phyloP scores from a whole-genome alignment of 2,797 vertebrate species.

The Coregonus suidteri region DNA sequence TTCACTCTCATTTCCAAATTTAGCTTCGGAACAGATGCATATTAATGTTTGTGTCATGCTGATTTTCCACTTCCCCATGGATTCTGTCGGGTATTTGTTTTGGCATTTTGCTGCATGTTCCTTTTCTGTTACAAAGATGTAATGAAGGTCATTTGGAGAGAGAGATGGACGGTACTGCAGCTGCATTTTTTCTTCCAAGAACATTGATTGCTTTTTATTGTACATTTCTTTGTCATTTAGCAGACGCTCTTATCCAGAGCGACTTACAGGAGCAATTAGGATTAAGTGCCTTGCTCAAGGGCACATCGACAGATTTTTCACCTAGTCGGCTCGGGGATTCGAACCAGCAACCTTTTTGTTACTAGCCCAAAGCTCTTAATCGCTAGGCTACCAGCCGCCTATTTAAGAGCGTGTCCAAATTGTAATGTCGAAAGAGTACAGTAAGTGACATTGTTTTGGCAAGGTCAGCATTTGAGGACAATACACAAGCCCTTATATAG shows the following conservation, averaged over 20 bases:
- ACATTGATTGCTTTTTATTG: slow-evolving; percentile 22
- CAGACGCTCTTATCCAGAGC: too few relatives aligned
- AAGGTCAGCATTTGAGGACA: slow-evolving; percentile 8
- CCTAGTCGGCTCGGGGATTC: too few relatives aligned
- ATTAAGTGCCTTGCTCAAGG: too few relatives aligned
- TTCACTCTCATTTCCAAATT: slow-evolving; percentile 20
- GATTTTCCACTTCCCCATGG: slow-evolving; percentile 43
- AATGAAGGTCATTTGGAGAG: slow-evolving; percentile 46
- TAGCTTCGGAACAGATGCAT: slow-evolving; percentile 62
- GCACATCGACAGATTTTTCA: too few relatives aligned
- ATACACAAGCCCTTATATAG: slow-evolving; percentile 7
- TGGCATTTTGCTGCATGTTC: slow-evolving; percentile 43
- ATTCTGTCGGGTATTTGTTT: slow-evolving; percentile 46
- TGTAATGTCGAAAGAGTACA: slow-evolving; percentile 18
- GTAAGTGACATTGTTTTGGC: not conserved
- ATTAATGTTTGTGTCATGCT: slow-evolving; percentile 50
- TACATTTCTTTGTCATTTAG: slow-evolving; percentile 7
- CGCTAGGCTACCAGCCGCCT: too few relatives aligned
- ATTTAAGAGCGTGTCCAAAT: slow-evolving; percentile 22
- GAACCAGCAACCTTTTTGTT: too few relatives aligned
- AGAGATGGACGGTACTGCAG: slow-evolving; percentile 22
- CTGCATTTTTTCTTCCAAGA: slow-evolving; percentile 23
- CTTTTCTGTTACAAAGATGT: slow-evolving; percentile 43
- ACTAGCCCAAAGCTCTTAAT: too few relatives aligned
- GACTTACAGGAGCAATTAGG: too few relatives aligned